These are phyloP conservation scores for Ornithoptera alexandrae DNA, from an alignment of 2,888 invertebrate genomes.

Conservation along the genomic window DNA sequence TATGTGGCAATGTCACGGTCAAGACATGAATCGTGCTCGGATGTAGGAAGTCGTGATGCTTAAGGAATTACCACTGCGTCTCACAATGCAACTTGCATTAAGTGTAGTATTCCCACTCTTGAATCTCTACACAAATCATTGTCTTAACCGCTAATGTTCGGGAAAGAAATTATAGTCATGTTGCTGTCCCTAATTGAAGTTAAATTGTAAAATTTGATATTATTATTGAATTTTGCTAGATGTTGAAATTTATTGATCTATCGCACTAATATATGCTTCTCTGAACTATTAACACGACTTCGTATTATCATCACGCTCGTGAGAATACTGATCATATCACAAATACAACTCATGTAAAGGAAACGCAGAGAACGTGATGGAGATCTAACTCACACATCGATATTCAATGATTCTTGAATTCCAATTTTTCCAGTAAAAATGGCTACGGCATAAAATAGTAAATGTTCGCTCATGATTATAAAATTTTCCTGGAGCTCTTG, in stretches of 20 bases:
- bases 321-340: conserved; percentile 12
- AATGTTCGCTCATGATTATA: no score
- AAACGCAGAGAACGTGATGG: conserved; percentile 25
- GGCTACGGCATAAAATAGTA: not conserved
- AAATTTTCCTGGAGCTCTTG: no score
- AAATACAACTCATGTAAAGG: conserved; percentile 23
- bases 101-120: conserved; percentile 57
- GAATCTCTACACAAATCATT: conserved; percentile 57
- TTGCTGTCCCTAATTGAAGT: conserved; percentile 41
- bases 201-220: conserved; percentile 36
- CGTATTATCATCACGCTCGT: conserved; percentile 18
- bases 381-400: conserved; percentile 21
- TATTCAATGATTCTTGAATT: conserved; percentile 10
- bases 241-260: not conserved
- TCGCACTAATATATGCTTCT: not conserved
- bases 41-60: conserved; percentile 61
- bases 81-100: conserved; percentile 62
- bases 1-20: conserved; percentile 72
- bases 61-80: conserved; percentile 53
- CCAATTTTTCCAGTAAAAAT: conserved; percentile 16
- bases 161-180: conserved; percentile 48
- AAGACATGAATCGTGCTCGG: conserved; percentile 55
- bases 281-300: conserved; percentile 9
- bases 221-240: not conserved
- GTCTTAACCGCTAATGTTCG: conserved; percentile 60